Conservation (phyloP, 2,888 invertebrate species). For the Apodemia zela region DNA sequence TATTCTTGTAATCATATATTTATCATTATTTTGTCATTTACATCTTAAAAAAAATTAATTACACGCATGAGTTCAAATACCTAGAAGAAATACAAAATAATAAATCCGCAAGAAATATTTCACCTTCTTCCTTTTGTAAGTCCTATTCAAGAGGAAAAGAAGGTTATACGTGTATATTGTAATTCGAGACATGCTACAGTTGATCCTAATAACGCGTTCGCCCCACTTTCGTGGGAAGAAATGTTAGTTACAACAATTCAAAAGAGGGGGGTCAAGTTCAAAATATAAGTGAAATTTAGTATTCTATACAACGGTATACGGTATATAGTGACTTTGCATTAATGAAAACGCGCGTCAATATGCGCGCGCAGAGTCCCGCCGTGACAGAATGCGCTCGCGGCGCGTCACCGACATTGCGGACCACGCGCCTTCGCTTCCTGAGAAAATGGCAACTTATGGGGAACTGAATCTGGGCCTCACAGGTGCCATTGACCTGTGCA, state of each 20-base stretch:
- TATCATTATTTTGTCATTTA: no score
- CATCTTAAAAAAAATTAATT: no score
- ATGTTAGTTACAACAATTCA: not conserved
- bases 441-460: constrained; percentile 78
- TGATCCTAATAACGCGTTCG: not conserved
- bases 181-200: no score
- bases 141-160: no score
- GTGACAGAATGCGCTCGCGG: constrained; percentile 70
- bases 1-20: no score
- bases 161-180: no score
- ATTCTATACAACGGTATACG: constrained; percentile 1
- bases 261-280: constrained; percentile 9
- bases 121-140: no score
- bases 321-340: constrained; percentile 58
- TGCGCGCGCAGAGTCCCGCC: constrained; percentile 65
- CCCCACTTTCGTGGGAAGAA: not conserved
- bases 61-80: no score
- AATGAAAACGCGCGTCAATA: constrained; percentile 66
- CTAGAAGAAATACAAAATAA: no score
- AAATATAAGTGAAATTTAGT: constrained; percentile 15
- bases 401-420: constrained; percentile 39
- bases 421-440: constrained; percentile 59
- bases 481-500: constrained; percentile 69
- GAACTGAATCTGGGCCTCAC: constrained; percentile 72
- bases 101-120: no score